phyloP scores from a whole-genome alignment of 1,140 invertebrate species.

The Leucophenga varia region DNA sequence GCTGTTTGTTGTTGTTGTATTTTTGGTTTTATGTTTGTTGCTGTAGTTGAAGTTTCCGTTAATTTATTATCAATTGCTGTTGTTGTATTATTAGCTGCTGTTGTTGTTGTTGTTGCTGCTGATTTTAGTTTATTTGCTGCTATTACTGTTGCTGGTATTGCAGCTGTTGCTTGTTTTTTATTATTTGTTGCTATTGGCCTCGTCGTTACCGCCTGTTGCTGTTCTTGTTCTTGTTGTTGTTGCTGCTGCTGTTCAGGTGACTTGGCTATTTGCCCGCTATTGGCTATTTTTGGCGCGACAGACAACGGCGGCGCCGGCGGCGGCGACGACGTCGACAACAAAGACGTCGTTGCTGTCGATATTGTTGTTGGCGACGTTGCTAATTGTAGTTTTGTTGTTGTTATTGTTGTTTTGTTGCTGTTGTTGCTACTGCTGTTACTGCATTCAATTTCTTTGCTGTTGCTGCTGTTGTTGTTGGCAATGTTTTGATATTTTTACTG shows the following conservation, averaged over 20 bases:
- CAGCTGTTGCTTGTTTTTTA: conserved; percentile 16
- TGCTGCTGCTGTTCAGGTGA: conserved; percentile 54
- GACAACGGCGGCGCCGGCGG: conserved; percentile 23
- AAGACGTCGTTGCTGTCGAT: conserved; percentile 7
- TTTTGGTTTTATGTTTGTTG: conserved; percentile 5
- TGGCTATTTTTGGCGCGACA: conserved; percentile 53
- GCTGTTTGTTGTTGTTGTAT: conserved; percentile 5
- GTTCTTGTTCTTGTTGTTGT: conserved; percentile 8
- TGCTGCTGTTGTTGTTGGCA: conserved; percentile 18
- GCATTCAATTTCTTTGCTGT: conserved; percentile 31
- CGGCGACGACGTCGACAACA: conserved; percentile 17
- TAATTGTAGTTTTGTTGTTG: conserved; percentile 23
- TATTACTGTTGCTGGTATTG: too few relatives aligned
- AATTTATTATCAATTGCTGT: conserved; percentile 12
- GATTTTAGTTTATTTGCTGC: conserved; percentile 36
- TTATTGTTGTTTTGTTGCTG: not conserved
- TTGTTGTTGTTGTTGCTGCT: conserved; percentile 28
- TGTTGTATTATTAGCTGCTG: not conserved
- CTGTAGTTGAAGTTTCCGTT: conserved; percentile 5
- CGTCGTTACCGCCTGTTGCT: conserved; percentile 9
- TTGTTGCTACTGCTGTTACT: conserved; percentile 17
- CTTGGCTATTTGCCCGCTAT: conserved; percentile 51
- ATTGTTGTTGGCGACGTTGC: not conserved
- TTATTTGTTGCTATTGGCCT: conserved; percentile 21
- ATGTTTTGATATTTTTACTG: conserved; percentile 7